These are phyloP conservation scores for Elegia similella DNA, from an alignment of 2,888 invertebrate species.

Conservation along the genomic window DNA sequence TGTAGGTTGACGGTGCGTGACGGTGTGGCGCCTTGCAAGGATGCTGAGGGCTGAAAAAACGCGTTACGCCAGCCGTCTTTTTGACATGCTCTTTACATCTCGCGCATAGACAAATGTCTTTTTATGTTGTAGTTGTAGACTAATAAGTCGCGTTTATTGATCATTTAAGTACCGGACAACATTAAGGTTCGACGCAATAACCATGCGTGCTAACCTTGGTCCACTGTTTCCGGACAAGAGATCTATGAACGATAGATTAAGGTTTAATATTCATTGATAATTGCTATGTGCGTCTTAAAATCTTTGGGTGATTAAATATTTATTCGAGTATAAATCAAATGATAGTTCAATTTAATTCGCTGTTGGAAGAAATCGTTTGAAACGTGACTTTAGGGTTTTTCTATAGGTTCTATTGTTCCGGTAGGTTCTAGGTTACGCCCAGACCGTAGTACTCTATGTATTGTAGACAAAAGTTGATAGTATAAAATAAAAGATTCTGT, in stretches of 20 bases:
- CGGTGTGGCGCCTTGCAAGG: constrained; percentile 59
- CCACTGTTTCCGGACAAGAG: not conserved
- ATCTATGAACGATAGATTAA: constrained; percentile 4
- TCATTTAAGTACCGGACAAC: constrained; percentile 30
- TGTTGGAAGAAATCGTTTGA: constrained; percentile 8
- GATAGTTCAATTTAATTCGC: not conserved
- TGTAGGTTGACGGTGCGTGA: constrained; percentile 56
- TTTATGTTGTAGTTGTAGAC: no score
- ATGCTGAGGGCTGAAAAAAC: constrained; percentile 51
- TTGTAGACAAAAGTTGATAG: not conserved
- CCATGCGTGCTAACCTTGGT: constrained; percentile 3
- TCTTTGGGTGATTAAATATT: not conserved
- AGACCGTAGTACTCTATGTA: not conserved
- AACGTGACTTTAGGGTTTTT: not conserved
- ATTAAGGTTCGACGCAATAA: constrained; percentile 36
- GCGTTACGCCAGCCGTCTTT: constrained; percentile 29
- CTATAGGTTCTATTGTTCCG: not conserved
- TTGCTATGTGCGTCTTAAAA: not conserved
- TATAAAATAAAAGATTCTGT: not conserved
- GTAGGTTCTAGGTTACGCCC: constrained; percentile 3
- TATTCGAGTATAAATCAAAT: not conserved
- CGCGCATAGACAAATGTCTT: constrained; percentile 32
- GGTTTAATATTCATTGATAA: constrained; percentile 2
- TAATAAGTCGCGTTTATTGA: constrained; percentile 33
- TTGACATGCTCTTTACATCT: constrained; percentile 39